Conservation (phyloP, 2,888 invertebrate species). For the Sericinus montela region DNA sequence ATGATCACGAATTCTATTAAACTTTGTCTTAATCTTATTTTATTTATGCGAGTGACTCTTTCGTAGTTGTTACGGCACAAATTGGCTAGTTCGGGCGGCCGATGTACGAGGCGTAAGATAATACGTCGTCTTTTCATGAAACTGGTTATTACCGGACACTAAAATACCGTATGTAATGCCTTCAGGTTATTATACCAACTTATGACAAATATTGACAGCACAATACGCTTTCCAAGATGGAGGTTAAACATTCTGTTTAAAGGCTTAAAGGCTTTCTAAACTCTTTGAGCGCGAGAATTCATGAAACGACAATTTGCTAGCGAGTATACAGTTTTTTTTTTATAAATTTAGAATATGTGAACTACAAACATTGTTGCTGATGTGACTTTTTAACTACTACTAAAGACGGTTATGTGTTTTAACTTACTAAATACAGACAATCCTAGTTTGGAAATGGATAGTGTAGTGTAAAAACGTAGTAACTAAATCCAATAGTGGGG, state of each 20-base stretch:
- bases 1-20: slow-evolving; percentile 44
- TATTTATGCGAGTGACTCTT: slow-evolving; percentile 37
- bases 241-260: not conserved
- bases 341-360: no score
- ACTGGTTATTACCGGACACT: slow-evolving; percentile 21
- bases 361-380: no score
- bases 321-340: no score
- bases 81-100: slow-evolving; percentile 19
- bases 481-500: no score
- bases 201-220: not conserved
- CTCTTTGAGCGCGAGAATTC: not conserved
- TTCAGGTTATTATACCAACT: slow-evolving; percentile 1
- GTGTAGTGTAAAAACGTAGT: no score
- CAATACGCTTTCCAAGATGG: not conserved
- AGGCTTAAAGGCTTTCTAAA: not conserved
- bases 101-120: slow-evolving; percentile 27
- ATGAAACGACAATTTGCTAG: not conserved
- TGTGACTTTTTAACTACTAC: no score
- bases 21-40: slow-evolving; percentile 39
- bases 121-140: slow-evolving; percentile 10
- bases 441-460: no score
- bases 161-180: slow-evolving; percentile 14
- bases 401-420: no score
- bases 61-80: slow-evolving; percentile 24
- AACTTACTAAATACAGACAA: no score